These are phyloP conservation scores for Sabatieria punctata DNA, from an alignment of 2,888 invertebrate species.

Conservation along the genomic window DNA sequence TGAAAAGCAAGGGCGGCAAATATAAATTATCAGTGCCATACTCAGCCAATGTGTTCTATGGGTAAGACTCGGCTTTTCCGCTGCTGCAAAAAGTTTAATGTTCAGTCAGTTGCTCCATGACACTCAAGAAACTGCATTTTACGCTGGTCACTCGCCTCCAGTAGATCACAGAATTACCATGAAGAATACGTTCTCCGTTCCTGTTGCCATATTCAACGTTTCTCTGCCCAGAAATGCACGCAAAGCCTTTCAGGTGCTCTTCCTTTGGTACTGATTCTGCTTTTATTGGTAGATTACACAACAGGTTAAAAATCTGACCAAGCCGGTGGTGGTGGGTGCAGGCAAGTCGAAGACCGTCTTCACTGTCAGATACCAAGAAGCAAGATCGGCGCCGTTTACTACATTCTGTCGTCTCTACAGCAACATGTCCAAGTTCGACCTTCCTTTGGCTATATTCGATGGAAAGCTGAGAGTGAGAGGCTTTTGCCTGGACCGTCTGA, in stretches of 20 bases:
- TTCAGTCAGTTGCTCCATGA: conserved; percentile 36
- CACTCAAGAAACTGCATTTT: conserved; percentile 35
- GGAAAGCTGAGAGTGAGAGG: conserved; percentile 46
- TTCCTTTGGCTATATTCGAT: conserved; percentile 54
- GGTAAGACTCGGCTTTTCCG: conserved; percentile 34
- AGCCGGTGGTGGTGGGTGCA: conserved; percentile 13
- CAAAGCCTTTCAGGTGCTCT: conserved; percentile 4
- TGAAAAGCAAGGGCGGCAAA: conserved; percentile 38
- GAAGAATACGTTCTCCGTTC: conserved; percentile 53
- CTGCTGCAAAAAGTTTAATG: no score
- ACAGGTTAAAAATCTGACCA: conserved; percentile 15
- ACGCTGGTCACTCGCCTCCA: conserved; percentile 27
- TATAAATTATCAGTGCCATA: conserved; percentile 48
- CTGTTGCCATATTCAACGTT: conserved; percentile 54
- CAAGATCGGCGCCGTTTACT: conserved; percentile 6
- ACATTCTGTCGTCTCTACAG: conserved; percentile 44
- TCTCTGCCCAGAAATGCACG: conserved; percentile 45
- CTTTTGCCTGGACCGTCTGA: conserved; percentile 6
- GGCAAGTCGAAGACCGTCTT: conserved; percentile 19
- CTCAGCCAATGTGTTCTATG: conserved; percentile 39
- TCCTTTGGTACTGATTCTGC: background rate
- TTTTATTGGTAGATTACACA: background rate
- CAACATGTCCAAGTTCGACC: conserved; percentile 52
- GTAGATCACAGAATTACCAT: conserved; percentile 43
- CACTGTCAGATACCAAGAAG: conserved; percentile 19